Base-by-base conservation (phyloP, 2,797 vertebrate species). In the Chelon labrosus region DNA sequence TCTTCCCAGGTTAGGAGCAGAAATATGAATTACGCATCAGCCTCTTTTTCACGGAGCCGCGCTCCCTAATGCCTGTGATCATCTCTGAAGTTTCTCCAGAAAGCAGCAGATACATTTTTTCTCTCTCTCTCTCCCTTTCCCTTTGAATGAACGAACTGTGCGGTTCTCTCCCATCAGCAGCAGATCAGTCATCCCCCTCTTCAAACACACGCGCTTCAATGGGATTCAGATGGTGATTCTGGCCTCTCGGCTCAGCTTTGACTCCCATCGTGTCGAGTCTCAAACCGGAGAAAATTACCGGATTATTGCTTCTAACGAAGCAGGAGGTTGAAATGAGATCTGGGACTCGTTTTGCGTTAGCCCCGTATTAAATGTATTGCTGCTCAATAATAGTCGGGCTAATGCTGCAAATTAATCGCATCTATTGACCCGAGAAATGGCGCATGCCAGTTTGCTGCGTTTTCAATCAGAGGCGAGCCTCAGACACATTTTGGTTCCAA, bases 1-100 rank as follows among this genome's bases (percentile, higher is more conserved):
- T 89, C 75, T 84, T 75, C 74, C 38, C 70, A 35, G 57, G 52
- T 64, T 27, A 13, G 70, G 50, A 75, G 80, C 76, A 53, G 78
- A 67, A 66, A 52, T 82, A 65, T 82, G 83, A 85, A 83, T 85
- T 63, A 77, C 74, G 16, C 83, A 81, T 78, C 80, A 70, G 73
- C 70, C 73, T 25, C 53, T n/a, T 42, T 42, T 39, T 50, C 62
- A 16, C 52, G 11, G 20, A 37, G 59, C 62, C 58, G 64, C 70
- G 3, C 66, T 56, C 62, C 37, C 66, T 31, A 42, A 73, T 31
- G 39, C 61, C 75, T 69, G 53, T 54, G 65, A 79, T 83, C 77
- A 71, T 66, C 62, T 83, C 66, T 84, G 83, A 89, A 86, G 86
- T 88, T 88, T 57, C 71, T 79, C 73, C 84, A 80, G 79, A 82